These are phyloP conservation scores for Steatornis caripensis DNA, from an alignment of 2,113 vertebrate genomes.

Conservation along the genomic window DNA sequence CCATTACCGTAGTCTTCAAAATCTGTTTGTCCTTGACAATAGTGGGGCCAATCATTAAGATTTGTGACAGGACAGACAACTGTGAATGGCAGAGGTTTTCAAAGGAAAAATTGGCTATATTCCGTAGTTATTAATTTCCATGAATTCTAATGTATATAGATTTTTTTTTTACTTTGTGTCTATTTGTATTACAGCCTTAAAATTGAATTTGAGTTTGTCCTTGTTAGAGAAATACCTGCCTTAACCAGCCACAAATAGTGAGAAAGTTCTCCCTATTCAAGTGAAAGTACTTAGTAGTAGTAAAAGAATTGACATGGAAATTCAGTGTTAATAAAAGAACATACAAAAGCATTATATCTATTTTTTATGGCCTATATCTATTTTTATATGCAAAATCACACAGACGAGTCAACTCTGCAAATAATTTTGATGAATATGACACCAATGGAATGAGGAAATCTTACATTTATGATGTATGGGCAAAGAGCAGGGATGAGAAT, in stretches of 20 bases:
- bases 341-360: background rate
- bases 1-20: background rate
- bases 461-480: background rate
- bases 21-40: background rate
- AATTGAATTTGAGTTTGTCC: background rate
- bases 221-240: background rate
- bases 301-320: background rate
- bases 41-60: background rate
- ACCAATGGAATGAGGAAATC: background rate
- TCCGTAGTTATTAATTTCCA: background rate
- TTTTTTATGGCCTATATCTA: background rate
- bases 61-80: background rate
- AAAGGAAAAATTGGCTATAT: background rate
- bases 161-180: background rate
- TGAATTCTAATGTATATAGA: background rate
- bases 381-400: background rate
- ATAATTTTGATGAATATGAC: background rate
- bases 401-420: background rate
- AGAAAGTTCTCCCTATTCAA: background rate
- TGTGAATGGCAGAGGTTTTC: accelerated
- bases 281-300: background rate
- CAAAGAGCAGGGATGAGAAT: background rate
- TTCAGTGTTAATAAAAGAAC: background rate
- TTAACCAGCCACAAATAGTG: background rate
- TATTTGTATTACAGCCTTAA: background rate